Percentiles rank a stretch among this genome's conserved stretches.
Evolutionary conservation across 2,113 vertebrate species (phyloP).

Genomic region (Cochlearius cochlearius): DNA sequence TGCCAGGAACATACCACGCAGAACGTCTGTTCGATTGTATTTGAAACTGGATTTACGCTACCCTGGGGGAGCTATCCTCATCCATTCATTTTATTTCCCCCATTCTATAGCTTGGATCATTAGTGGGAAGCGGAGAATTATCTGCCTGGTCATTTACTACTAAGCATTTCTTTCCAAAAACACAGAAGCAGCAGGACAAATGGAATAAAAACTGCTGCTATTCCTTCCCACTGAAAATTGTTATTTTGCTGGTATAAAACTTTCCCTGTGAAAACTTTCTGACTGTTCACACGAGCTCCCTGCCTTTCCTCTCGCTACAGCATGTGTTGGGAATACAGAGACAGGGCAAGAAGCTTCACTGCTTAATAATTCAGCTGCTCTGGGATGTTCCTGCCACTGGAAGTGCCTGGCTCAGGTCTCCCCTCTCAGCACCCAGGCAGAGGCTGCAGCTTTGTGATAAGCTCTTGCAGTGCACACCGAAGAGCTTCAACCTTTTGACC

Average conservation of each 20-base stretch:
- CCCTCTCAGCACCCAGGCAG: not conserved
- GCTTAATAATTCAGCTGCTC: constrained; percentile 34
- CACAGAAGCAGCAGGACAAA: not conserved
- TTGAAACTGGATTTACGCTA: constrained; percentile 43
- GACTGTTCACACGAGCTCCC: not conserved
- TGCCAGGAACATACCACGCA: not conserved
- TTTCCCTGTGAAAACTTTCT: constrained; percentile 9
- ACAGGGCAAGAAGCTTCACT: not conserved
- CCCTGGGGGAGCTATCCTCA: not conserved
- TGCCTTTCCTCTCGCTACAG: not conserved
- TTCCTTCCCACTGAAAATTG: not conserved
- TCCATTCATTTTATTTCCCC: constrained; percentile 48
- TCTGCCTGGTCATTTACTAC: constrained; percentile 40
- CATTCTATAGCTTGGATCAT: constrained; percentile 3
- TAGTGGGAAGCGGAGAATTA: constrained; percentile 18
- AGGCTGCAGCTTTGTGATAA: not conserved
- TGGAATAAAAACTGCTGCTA: not conserved
- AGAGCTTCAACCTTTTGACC: not conserved
- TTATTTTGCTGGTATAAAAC: not conserved
- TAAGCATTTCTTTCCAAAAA: constrained; percentile 10
- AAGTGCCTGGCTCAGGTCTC: not conserved
- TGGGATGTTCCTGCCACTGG: not conserved
- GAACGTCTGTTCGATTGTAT: constrained; percentile 31
- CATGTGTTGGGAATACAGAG: not conserved
- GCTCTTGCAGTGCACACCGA: not conserved